Evolutionary conservation across 2,888 invertebrate species (phyloP), one percentile per base, ranked within the genome.

Genomic region (Spatulosminthurus flaviceps): DNA sequence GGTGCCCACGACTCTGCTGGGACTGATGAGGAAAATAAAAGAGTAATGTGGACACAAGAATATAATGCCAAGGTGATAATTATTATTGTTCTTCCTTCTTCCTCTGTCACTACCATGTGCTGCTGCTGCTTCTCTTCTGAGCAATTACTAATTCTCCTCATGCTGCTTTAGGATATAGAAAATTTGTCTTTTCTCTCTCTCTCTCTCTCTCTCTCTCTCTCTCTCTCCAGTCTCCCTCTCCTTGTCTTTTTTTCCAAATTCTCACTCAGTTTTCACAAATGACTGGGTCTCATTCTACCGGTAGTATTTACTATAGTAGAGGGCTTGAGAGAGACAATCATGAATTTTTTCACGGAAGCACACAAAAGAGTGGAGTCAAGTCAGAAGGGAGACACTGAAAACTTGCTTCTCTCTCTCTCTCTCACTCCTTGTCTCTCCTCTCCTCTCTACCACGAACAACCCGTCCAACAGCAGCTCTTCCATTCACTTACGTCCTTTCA

Each of bases 401-500:
- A 22, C 26, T 26, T 64, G 22, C 24, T 2, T 24, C 24, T n/a
- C 2, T 16, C n/a, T n/a, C n/a, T 24, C 26, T 24, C 24, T 16
- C 64, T 61, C 61, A 5, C 61, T 61, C 61, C n/a, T 5, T n/a
- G 11, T 61, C 61, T 61, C 64, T 9, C 24, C n/a, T 13, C 11
- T 64, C 24, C 24, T 64, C 64, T 64, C 24, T 2, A 4, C 64
- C 64, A 24, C 21, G 7, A 24, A 24, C 64, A 60, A 60, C 19
- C 60, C n/a, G 24, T 64, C 64, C 24, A 64, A 64, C 64, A 19
- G n/a, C n/a, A n/a, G 26, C 26, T 22, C 64, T 64, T 64, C 64
- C 64, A 64, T 64, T 11, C 64, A 64, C 26, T 64, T 64, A 64
- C 24, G 22, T 64, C 24, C 24, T 64, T 64, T 22, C 22, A 51